A percentile compares a stretch with the other conserved stretches of the same genome.
phyloP scores from a whole-genome alignment of 1,140 invertebrate species.

The Lordiphosa stackelbergi region DNA sequence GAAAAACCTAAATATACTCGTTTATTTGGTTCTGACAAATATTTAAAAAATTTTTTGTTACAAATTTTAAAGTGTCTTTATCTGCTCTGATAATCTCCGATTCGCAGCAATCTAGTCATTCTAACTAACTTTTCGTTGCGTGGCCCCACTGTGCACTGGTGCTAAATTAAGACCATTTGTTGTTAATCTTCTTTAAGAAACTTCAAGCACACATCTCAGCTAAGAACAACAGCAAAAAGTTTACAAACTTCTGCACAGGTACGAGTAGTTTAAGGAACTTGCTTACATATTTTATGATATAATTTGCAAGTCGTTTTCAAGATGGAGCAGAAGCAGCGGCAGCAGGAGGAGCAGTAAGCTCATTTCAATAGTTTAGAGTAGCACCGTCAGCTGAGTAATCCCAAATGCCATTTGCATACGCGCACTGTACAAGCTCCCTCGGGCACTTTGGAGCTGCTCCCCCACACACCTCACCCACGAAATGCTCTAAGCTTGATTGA shows the following conservation, averaged over 20 bases:
- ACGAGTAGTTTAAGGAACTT: not conserved
- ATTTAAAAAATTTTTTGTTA: no score
- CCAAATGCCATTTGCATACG: slow-evolving; percentile 56
- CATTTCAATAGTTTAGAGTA: slow-evolving; percentile 42
- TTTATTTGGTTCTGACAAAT: no score
- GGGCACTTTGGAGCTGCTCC: slow-evolving; percentile 19
- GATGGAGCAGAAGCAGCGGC: slow-evolving; percentile 31
- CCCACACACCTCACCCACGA: not conserved
- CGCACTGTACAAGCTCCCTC: not conserved
- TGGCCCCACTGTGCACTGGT: no score
- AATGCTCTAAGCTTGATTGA: slow-evolving; percentile 61
- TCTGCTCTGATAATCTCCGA: no score
- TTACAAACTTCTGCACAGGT: slow-evolving; percentile 8
- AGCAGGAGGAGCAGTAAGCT: slow-evolving; percentile 42
- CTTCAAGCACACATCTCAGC: no score
- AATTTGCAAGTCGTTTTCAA: slow-evolving; percentile 61
- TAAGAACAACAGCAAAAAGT: slow-evolving; percentile 18
- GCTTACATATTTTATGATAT: slow-evolving; percentile 56
- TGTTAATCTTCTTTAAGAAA: not conserved
- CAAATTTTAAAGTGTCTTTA: no score
- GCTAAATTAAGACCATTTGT: no score
- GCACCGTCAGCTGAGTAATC: slow-evolving; percentile 35
- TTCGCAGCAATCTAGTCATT: no score
- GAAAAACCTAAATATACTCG: no score
- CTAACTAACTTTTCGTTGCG: no score